phyloP scores from a whole-genome alignment of 2,797 vertebrate genomes.

The Alectoris magna region DNA sequence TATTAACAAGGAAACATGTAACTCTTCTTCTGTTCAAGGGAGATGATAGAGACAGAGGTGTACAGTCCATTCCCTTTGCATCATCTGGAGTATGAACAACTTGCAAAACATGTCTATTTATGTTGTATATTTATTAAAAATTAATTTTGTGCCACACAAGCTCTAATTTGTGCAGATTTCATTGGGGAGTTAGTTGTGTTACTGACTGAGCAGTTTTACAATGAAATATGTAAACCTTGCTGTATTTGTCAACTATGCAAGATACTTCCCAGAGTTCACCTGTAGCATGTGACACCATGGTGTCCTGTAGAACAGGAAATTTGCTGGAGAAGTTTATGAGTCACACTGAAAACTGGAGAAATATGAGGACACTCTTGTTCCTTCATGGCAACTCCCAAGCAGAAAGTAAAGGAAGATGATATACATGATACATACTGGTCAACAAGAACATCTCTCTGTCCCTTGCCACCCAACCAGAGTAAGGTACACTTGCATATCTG shows the following conservation, averaged over 20 bases:
- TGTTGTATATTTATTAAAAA: neutral
- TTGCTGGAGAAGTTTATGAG: neutral
- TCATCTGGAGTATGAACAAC: neutral
- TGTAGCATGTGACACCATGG: neutral
- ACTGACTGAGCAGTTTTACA: neutral
- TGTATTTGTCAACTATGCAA: fast-evolving
- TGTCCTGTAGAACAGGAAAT: neutral
- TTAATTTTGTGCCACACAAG: neutral
- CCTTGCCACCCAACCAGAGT: neutral
- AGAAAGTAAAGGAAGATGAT: neutral
- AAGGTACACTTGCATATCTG: neutral
- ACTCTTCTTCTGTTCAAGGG: neutral
- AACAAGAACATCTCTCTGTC: neutral
- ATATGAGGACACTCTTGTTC: neutral
- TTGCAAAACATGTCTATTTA: neutral
- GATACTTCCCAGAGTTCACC: neutral
- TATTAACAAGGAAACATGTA: fast-evolving
- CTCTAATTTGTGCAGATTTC: neutral
- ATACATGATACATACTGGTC: fast-evolving
- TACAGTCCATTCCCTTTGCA: neutral
- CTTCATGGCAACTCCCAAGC: neutral
- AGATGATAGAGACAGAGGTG: neutral
- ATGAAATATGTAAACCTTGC: neutral
- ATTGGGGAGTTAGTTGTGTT: neutral
- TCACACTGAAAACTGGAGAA: neutral